A percentile compares a stretch with the other conserved stretches of the same genome.
Evolutionary conservation across 1,140 invertebrate species (phyloP).

Genomic region (Saxidomus purpurata): DNA sequence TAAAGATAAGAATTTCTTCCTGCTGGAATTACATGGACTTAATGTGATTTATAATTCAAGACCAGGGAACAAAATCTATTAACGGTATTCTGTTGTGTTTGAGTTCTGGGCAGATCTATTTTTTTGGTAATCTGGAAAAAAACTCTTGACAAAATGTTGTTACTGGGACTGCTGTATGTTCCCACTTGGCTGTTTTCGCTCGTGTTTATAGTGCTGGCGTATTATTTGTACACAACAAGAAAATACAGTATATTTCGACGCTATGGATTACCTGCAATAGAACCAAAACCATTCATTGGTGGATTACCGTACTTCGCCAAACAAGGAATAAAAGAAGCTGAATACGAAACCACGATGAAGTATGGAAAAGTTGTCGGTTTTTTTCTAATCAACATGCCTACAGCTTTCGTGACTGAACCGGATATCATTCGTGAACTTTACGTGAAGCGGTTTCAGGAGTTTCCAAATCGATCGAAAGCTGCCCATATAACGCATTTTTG

Average conservation of each 20-base stretch:
- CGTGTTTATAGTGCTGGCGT: constrained; percentile 3
- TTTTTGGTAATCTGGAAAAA: too few species aligned
- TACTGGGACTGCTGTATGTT: constrained; percentile 48
- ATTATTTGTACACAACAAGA: constrained; percentile 47
- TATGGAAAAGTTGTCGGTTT: constrained; percentile 59
- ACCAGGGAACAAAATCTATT: too few species aligned
- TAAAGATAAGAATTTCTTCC: too few species aligned
- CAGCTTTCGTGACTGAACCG: constrained; percentile 50
- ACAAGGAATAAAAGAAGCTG: constrained; percentile 43
- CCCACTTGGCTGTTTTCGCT: constrained; percentile 36
- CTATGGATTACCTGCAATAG: constrained; percentile 32
- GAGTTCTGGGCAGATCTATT: too few species aligned
- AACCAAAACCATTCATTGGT: constrained; percentile 39
- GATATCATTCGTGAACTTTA: constrained; percentile 55
- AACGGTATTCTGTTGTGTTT: too few species aligned
- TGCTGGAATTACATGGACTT: too few species aligned
- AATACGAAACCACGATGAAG: constrained; percentile 17
- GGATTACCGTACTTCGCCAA: constrained; percentile 22
- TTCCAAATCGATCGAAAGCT: constrained; percentile 34
- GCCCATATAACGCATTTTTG: constrained; percentile 8
- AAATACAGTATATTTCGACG: constrained; percentile 49
- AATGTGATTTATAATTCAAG: too few species aligned
- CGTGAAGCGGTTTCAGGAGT: constrained; percentile 24
- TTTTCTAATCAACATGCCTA: constrained; percentile 58
- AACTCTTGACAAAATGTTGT: background rate